Evolutionary conservation across 2,888 invertebrate species (phyloP).

Genomic region (Escarpia spicata): DNA sequence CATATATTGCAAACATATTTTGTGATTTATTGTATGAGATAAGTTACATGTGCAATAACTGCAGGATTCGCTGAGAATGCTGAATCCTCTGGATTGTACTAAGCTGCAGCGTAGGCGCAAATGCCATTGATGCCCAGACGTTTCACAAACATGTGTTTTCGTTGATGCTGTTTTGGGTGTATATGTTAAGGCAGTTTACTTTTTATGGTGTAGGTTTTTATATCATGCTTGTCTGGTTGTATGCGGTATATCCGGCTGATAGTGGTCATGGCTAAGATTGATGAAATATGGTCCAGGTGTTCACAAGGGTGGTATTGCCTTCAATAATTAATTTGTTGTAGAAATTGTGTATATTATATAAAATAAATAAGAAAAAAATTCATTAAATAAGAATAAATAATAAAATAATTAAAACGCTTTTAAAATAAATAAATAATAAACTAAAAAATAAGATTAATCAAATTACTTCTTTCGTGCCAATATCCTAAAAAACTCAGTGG

Average conservation of each 20-base stretch:
- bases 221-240: not conserved
- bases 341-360: not conserved
- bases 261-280: not conserved
- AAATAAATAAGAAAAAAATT: too few relatives aligned
- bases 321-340: not conserved
- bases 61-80: not conserved
- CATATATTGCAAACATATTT: not conserved
- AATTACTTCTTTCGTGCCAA: too few relatives aligned
- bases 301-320: not conserved
- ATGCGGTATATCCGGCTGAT: not conserved
- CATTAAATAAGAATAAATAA: too few relatives aligned
- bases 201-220: constrained; percentile 6
- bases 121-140: not conserved
- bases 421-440: too few relatives aligned
- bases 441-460: too few relatives aligned
- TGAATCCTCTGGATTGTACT: not conserved
- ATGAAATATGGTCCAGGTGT: not conserved
- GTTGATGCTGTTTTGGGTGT: not conserved
- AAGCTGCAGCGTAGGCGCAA: not conserved
- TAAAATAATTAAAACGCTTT: too few relatives aligned
- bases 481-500: too few relatives aligned
- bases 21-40: not conserved
- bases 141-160: not conserved
- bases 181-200: not conserved
- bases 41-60: not conserved